Base-by-base conservation (phyloP, 2,113 vertebrate species). In the Cebus imitator region DNA sequence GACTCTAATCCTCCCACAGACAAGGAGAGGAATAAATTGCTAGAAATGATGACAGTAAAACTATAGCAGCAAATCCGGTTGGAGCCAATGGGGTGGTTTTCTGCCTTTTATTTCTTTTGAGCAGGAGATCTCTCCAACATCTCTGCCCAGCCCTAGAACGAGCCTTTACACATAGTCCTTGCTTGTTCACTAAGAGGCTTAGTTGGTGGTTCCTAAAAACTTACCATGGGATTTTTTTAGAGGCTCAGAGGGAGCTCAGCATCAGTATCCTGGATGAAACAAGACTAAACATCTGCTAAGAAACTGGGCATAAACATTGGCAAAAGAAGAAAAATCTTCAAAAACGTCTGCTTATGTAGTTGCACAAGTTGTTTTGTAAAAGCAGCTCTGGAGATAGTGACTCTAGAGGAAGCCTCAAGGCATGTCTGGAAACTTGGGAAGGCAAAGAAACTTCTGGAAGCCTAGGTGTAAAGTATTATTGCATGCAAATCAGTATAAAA, bases 1-100 rank as follows among this genome's bases (percentile, higher is more conserved):
- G 55, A 76, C 58, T 85, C 37, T n/a, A 83, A 91, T 87, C 91
- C 93, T 96, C 95, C 79, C 91, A 52, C 89, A 90, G 83, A 94
- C 58, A 80, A 84, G 8, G 20, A 91, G 89, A 92, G 72, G 93
- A 89, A 80, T 95, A 91, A 58, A 87, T 90, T 84, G 91, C 75
- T 94, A 89, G 92, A 82, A 97, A 95, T 52, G 76, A 87, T 82
- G 79, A 80, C 3, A 7, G 61, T 1, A 35, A 66, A 89, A 55
- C 55, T 8, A 23, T 50, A 20, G 48, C 48, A 57, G 66, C 52
- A 58, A 45, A 84, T 78, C 84, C 6, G 0, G n/a, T 21, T 17
- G n/a, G 43, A 88, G 70, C 52, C 48, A 73, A 79, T 11, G 50
- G 82, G 37, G 66, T 70, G 89, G 68, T 37, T 66, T 84, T 80